Evolutionary conservation across 1,140 invertebrate species (phyloP).

Genomic region (Pristionchus pacificus): DNA sequence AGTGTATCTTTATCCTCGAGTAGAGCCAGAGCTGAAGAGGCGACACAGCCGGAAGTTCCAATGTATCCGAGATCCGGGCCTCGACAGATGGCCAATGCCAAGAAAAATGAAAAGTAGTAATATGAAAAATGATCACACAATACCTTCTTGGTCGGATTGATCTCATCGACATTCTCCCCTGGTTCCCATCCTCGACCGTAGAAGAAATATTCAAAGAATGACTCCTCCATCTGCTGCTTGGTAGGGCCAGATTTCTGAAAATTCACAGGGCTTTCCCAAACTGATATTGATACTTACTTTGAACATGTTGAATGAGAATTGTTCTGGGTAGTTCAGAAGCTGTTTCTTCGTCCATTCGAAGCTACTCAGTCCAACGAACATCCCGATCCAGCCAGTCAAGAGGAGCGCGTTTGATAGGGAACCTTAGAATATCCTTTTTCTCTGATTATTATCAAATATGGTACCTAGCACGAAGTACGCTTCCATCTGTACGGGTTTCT

Average conservation of each 20-base stretch:
- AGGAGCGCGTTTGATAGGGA: slow-evolving; percentile 59
- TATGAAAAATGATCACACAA: neutral
- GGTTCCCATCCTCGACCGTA: slow-evolving; percentile 76
- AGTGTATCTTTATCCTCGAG: slow-evolving; percentile 73
- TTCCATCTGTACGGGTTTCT: too few relatives aligned
- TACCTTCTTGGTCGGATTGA: slow-evolving; percentile 66
- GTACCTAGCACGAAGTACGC: too few relatives aligned
- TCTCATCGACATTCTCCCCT: slow-evolving; percentile 65
- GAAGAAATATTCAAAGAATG: slow-evolving; percentile 52
- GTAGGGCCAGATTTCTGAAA: slow-evolving; percentile 43
- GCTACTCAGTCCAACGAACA: slow-evolving; percentile 69
- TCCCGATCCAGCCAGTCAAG: slow-evolving; percentile 62
- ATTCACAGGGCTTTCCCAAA: too few relatives aligned
- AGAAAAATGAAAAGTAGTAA: neutral
- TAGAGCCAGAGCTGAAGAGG: slow-evolving; percentile 72
- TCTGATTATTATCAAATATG: too few relatives aligned
- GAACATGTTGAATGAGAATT: slow-evolving; percentile 48
- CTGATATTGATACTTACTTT: slow-evolving; percentile 34
- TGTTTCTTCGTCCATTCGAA: slow-evolving; percentile 60
- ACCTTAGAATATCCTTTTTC: too few relatives aligned
- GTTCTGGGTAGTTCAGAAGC: slow-evolving; percentile 51
- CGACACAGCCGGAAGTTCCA: slow-evolving; percentile 69
- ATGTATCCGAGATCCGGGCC: slow-evolving; percentile 74
- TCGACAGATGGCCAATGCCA: slow-evolving; percentile 65
- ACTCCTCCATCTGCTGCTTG: slow-evolving; percentile 46